Evolutionary conservation across 2,888 invertebrate species (phyloP).

Genomic region (Sarcophaga rosellei): DNA sequence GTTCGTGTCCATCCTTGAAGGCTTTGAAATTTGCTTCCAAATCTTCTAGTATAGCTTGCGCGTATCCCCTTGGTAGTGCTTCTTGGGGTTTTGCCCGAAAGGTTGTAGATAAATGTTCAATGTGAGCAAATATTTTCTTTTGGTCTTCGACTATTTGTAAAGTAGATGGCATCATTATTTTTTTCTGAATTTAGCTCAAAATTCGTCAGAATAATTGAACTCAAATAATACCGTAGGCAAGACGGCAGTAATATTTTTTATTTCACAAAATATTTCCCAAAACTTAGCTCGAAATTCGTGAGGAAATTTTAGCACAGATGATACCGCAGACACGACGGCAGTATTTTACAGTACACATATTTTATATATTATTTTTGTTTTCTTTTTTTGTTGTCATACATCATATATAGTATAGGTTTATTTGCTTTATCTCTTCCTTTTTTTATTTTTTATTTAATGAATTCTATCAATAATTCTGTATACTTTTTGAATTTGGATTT

Average conservation of each 20-base stretch:
- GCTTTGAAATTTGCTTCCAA: constrained; percentile 17
- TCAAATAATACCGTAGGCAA: not conserved
- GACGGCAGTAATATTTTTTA: not conserved
- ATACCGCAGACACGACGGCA: not conserved
- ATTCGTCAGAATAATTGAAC: not conserved
- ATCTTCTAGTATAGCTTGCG: constrained; percentile 23
- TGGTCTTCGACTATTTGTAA: constrained; percentile 24
- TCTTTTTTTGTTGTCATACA: too few relatives aligned
- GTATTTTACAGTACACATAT: too few relatives aligned
- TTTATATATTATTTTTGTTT: too few relatives aligned
- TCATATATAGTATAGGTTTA: too few relatives aligned
- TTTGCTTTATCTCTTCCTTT: too few relatives aligned
- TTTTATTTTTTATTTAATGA: too few relatives aligned
- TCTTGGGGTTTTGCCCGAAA: constrained; percentile 4
- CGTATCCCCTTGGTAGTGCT: not conserved
- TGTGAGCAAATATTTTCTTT: constrained; percentile 3
- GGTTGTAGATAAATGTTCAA: not conserved
- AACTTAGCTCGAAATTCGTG: too few relatives aligned
- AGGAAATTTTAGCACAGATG: not conserved
- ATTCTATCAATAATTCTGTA: too few relatives aligned
- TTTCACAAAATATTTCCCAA: too few relatives aligned
- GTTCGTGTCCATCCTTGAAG: constrained; percentile 30
- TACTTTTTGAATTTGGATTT: too few relatives aligned
- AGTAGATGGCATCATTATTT: constrained; percentile 8
- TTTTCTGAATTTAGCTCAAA: not conserved